Evolutionary conservation across 2,888 invertebrate genomes (phyloP).

Genomic region (Cetonia aurata): DNA sequence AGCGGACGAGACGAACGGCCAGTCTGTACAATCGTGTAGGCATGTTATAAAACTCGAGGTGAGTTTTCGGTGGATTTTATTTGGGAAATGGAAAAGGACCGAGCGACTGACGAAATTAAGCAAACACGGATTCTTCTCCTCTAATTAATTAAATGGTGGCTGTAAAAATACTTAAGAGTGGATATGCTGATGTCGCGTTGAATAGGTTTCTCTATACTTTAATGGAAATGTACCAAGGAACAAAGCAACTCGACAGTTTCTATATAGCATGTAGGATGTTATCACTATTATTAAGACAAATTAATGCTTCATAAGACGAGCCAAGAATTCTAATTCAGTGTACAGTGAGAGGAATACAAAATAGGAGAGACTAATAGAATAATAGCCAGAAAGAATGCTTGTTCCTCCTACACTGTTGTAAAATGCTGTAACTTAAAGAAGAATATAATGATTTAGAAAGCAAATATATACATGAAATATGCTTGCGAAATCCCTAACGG

Average conservation of each 20-base stretch:
- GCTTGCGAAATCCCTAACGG: no score
- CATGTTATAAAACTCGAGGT: no score
- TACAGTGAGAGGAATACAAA: neutral
- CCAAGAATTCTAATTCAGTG: conserved; percentile 25
- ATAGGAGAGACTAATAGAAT: no score
- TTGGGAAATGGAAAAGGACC: neutral
- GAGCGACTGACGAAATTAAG: conserved; percentile 20
- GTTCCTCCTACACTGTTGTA: no score
- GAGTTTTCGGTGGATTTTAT: no score
- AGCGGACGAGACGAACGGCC: neutral
- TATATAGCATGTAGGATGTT: conserved; percentile 1
- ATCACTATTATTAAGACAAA: conserved; percentile 31
- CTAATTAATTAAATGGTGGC: conserved; percentile 32
- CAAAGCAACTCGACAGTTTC: conserved; percentile 5
- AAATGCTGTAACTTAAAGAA: no score
- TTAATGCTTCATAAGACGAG: conserved; percentile 13
- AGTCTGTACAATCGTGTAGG: no score
- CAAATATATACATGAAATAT: no score
- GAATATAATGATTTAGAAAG: no score
- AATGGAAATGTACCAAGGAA: conserved; percentile 29
- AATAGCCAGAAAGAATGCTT: no score
- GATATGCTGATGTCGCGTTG: neutral
- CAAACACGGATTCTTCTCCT: conserved; percentile 36
- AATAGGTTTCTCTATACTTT: neutral
- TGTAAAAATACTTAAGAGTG: conserved; percentile 33